Evolutionary conservation across 2,113 vertebrate species (phyloP), one percentile per base, ranked within the genome.

Genomic region (Petromus typicus): DNA sequence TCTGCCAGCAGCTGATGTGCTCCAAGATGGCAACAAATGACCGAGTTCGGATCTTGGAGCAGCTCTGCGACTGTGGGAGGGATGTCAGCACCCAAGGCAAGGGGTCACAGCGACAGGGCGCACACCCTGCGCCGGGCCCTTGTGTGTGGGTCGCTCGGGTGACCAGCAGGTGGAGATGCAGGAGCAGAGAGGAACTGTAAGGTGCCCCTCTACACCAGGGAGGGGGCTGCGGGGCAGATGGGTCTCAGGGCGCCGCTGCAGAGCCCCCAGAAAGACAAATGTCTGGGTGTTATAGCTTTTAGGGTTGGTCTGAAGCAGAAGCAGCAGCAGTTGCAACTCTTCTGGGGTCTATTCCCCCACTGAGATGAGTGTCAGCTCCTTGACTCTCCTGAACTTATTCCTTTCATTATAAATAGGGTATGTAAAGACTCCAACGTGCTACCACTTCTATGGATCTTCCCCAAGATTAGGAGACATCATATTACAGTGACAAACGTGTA

Each of bases 121-220:
- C 25, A 0, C 0, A 30, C 5, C 7, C 22, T 0, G 0, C 3
- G 27, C 7, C 3, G 0, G 75, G 63, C 4, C 34, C 32, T 30
- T 20, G 0, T 3, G 17, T 0, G 11, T 2, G 16, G 63, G 4
- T 30, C 67, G 27, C 2, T 4, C 1, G 66, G 56, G 57, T 1
- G 0, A 34, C 0, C 3, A 54, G 43, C 4, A 10, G 20, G n/a
- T 1, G 30, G 54, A 43, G 18, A 16, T 0, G 0, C 0, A 8
- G 10, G 37, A 25, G 40, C n/a, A 43, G 32, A 83, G 45, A 3
- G 0, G 45, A 5, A 13, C 37, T 56, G 48, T 4, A 32, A 48
- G 22, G 40, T 7, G 16, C 22, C 3, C 57, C 22, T 3, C 48
- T 10, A 11, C 23, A 37, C 82, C 43, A 51, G 2, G 25, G 32